Conservation (phyloP, 2,888 invertebrate species). For the Lymantria dispar region DNA sequence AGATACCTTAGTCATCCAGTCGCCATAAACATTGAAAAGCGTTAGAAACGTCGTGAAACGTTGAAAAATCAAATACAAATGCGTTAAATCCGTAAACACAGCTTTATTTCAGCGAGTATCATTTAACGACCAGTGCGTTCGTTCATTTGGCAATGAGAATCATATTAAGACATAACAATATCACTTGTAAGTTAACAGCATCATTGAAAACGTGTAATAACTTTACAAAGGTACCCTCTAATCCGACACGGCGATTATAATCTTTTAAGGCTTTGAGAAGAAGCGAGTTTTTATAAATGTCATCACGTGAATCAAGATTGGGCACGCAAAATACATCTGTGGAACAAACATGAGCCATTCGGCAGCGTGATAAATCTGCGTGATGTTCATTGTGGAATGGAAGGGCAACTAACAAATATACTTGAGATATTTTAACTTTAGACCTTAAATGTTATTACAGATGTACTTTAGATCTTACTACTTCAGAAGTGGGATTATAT, state of each 20-base stretch:
- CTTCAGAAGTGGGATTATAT: too few relatives aligned
- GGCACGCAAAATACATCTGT: constrained; percentile 42
- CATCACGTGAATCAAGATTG: constrained; percentile 62
- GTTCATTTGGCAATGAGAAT: background rate
- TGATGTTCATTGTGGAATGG: constrained; percentile 3
- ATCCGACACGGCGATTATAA: constrained; percentile 15
- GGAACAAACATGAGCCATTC: constrained; percentile 26
- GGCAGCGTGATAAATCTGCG: constrained; percentile 30
- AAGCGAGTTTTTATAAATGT: constrained; percentile 22
- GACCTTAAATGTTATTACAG: too few relatives aligned
- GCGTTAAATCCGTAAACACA: too few relatives aligned
- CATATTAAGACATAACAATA: background rate
- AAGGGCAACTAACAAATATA: constrained; percentile 7
- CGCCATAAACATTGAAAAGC: too few relatives aligned
- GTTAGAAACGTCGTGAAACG: too few relatives aligned
- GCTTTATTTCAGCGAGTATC: background rate
- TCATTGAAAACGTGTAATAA: constrained; percentile 13
- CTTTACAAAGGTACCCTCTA: constrained; percentile 16
- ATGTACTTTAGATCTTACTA: too few relatives aligned
- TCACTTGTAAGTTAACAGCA: constrained; percentile 1
- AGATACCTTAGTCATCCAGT: too few relatives aligned
- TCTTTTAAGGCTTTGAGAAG: constrained; percentile 22
- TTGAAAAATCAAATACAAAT: too few relatives aligned
- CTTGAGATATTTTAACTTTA: too few relatives aligned
- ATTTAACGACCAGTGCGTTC: background rate